Base-by-base conservation (phyloP, 2,888 invertebrate genomes). In the Athalia rosae region DNA sequence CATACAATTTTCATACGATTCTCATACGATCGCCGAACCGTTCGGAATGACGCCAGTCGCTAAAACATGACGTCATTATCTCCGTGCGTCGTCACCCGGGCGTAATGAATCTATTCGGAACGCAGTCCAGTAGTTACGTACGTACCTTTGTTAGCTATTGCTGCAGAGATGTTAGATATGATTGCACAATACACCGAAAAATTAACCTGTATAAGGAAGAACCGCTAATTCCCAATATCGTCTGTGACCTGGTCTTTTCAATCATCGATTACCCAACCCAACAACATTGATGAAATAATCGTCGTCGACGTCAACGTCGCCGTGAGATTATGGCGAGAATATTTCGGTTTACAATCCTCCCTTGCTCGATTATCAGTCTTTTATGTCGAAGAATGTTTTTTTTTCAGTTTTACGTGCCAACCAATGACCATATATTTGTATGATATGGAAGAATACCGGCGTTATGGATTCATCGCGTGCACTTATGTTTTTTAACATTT, bases 191-290 rank as follows among this genome's bases (percentile, higher is more conserved):
- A 11, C 5, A 11, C 11, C 56, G 4, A 56, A n/a, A n/a, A 4
- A 9, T 13, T 56, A 56, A 56, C 56, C 56, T 56, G 11, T 9
- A n/a, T 56, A 56, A 9, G 56, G 9, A 56, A 56, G 13, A n/a
- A 56, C 13, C 56, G 56, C 56, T 13, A 56, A 11, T 56, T 56
- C 13, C 56, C 56, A 56, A 11, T 56, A 56, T 56, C 56, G 56
- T 56, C 56, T 56, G 56, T 56, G 56, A 13, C 56, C 9, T n/a
- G 11, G 6, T 4, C 56, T 56, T n/a, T 56, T n/a, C 11, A 56
- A 56, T 56, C 56, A 11, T n/a, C 56, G 56, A 9, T 56, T n/a
- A n/a, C n/a, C n/a, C 56, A 56, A 56, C 56, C 56, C 56, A 56
- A 13, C 56, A n/a, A n/a, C n/a, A n/a, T 9, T 56, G 56, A 56